Percentiles rank a stretch among this genome's conserved stretches.
These are phyloP conservation scores for Drosophila kanekoi DNA, from an alignment of 2,888 invertebrate genomes.

Conservation along the genomic window DNA sequence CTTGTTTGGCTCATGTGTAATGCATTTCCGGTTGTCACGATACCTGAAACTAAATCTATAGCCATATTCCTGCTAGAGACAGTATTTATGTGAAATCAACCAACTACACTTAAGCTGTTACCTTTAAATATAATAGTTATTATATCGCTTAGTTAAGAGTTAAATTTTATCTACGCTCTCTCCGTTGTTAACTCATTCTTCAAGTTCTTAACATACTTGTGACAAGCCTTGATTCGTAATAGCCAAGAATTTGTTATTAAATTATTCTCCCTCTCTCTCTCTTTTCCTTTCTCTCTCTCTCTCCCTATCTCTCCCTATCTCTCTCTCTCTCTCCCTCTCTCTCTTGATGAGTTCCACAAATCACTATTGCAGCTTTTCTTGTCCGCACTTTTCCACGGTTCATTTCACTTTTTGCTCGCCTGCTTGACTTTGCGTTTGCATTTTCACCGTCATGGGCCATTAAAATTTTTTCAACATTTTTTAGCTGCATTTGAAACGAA, in stretches of 20 bases:
- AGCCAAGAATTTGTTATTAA: conserved; percentile 1
- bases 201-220: background rate
- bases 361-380: conserved; percentile 6
- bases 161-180: no score
- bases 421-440: conserved; percentile 50
- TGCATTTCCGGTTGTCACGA: no score
- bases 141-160: no score
- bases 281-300: background rate
- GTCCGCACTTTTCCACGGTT: conserved; percentile 10
- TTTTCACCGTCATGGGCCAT: conserved; percentile 44
- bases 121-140: no score
- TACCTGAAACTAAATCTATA: no score
- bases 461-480: conserved; percentile 30
- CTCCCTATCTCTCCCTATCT: background rate
- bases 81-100: no score
- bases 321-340: no score
- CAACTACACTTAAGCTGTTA: no score
- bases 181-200: no score
- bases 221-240: background rate
- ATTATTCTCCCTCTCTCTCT: background rate
- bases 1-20: background rate
- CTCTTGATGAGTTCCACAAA: conserved; percentile 6
- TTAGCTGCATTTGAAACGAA: conserved; percentile 20
- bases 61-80: no score
- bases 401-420: conserved; percentile 20